Evolutionary conservation across 2,113 vertebrate species (phyloP).

Genomic region (Megaleporinus macrocephalus): DNA sequence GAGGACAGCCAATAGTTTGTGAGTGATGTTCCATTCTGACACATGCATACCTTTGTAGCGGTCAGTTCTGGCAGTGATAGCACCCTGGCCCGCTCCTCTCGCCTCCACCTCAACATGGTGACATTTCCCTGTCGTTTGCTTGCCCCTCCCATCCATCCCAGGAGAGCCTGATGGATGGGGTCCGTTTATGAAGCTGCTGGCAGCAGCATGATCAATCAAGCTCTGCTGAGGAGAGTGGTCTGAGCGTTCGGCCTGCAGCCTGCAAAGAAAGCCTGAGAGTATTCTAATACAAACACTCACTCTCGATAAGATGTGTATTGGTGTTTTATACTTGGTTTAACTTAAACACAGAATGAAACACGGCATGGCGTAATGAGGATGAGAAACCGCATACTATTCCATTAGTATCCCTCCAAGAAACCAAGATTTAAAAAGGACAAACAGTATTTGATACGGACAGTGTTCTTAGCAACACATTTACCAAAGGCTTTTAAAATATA

Average conservation of each 20-base stretch:
- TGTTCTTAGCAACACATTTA: too few species aligned
- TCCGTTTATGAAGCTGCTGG: slow-evolving; percentile 78
- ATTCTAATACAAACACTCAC: slow-evolving; percentile 35
- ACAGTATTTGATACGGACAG: too few species aligned
- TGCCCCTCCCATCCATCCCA: slow-evolving; percentile 61
- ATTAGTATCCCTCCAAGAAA: too few species aligned
- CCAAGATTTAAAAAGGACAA: too few species aligned
- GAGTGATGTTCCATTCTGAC: slow-evolving; percentile 1
- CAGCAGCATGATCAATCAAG: slow-evolving; percentile 78
- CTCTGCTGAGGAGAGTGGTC: slow-evolving; percentile 56
- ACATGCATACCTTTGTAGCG: slow-evolving; percentile 60
- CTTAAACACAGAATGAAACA: too few species aligned
- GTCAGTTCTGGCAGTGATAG: slow-evolving; percentile 67
- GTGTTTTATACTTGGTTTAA: background rate
- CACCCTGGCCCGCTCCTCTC: slow-evolving; percentile 42
- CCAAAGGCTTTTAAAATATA: too few species aligned
- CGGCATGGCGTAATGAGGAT: too few species aligned
- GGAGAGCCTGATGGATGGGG: slow-evolving; percentile 78
- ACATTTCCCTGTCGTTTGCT: slow-evolving; percentile 69
- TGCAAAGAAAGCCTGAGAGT: slow-evolving; percentile 33
- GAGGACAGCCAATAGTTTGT: background rate
- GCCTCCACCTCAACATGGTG: slow-evolving; percentile 52
- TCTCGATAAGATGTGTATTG: slow-evolving; percentile 8
- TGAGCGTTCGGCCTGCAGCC: slow-evolving; percentile 54
- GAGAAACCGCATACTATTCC: too few species aligned